Conservation (phyloP, 2,888 invertebrate species). For the Entomobrya multifasciata region DNA sequence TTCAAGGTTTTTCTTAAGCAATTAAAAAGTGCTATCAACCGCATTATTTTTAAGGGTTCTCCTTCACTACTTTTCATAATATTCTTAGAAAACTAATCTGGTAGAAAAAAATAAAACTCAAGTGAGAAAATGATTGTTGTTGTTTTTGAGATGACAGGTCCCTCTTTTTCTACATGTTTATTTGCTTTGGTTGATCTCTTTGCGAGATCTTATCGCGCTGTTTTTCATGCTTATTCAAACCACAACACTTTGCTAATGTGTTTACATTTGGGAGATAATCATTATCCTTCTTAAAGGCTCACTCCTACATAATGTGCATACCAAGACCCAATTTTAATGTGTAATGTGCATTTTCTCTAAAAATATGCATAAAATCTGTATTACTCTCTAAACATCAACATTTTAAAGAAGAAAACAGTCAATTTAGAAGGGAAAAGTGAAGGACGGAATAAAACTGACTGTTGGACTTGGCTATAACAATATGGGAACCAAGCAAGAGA, state of each 20-base stretch:
- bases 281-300: conserved; percentile 8
- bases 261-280: conserved; percentile 27
- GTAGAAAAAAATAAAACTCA: background rate
- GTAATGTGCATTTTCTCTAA: conserved; percentile 28
- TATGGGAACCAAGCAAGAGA: too few relatives aligned
- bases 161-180: background rate
- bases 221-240: conserved; percentile 2
- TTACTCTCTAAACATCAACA: background rate
- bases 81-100: conserved; percentile 26
- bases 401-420: background rate
- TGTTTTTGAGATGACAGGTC: conserved; percentile 43
- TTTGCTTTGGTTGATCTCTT: background rate
- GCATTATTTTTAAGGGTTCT: background rate
- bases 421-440: conserved; percentile 21
- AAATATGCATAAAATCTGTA: conserved; percentile 8
- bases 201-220: conserved; percentile 7
- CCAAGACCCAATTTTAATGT: conserved; percentile 7
- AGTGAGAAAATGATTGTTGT: conserved; percentile 47
- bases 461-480: conserved; percentile 14
- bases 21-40: conserved; percentile 48
- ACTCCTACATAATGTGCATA: background rate
- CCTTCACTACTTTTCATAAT: background rate
- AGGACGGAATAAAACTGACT: background rate
- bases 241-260: conserved; percentile 28
- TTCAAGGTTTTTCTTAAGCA: conserved; percentile 51